Percentiles rank a stretch among this genome's conserved stretches.
phyloP scores from a whole-genome alignment of 2,797 vertebrate genomes.

The Ciconia nigra region DNA sequence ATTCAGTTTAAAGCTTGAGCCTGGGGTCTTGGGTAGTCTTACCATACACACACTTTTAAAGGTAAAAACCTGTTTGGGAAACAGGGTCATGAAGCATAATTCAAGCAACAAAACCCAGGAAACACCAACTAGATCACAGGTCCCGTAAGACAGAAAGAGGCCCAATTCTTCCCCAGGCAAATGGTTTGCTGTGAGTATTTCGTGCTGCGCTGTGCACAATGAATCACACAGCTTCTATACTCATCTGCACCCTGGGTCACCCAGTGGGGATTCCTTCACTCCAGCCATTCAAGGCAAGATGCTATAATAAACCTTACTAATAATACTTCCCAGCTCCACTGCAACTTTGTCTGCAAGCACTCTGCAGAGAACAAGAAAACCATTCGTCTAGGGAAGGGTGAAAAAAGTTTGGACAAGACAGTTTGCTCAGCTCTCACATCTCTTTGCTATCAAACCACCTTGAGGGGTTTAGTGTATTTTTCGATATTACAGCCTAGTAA shows the following conservation, averaged over 20 bases:
- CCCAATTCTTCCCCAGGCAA: neutral
- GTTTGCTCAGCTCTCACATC: neutral
- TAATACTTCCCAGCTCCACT: constrained; percentile 17
- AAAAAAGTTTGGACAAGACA: neutral
- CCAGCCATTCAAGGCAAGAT: constrained; percentile 21
- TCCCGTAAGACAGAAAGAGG: neutral
- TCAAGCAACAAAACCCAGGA: neutral
- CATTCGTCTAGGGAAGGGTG: neutral
- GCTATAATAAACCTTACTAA: constrained; percentile 60
- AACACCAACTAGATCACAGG: neutral
- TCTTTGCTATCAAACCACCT: neutral
- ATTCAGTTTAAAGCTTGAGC: neutral
- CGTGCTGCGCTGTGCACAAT: neutral
- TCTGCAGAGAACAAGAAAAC: neutral
- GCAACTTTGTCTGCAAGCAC: neutral
- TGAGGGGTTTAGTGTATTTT: neutral
- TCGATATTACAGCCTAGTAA: neutral
- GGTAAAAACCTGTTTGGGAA: neutral
- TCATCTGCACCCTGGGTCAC: constrained; percentile 27
- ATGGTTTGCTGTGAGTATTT: neutral
- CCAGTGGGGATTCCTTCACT: constrained; percentile 35
- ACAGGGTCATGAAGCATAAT: neutral
- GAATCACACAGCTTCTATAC: constrained; percentile 29
- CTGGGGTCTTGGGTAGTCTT: neutral
- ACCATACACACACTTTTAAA: neutral